Conservation (phyloP, 2,888 invertebrate genomes). For the Charanyca ferruginea region DNA sequence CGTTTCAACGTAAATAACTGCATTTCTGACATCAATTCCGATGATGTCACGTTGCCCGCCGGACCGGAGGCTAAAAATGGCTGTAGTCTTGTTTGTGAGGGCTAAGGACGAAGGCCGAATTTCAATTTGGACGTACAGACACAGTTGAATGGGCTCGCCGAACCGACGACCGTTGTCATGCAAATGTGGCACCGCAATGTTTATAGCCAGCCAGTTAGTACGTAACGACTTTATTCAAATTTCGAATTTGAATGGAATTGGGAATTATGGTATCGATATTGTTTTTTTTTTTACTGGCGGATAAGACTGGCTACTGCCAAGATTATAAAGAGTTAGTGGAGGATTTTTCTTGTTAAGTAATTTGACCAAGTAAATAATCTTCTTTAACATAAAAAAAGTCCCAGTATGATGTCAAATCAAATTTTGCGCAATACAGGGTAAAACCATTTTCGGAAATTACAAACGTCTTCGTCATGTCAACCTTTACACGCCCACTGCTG, state of each 20-base stretch:
- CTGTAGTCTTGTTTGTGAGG: slow-evolving; percentile 67
- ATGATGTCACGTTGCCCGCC: slow-evolving; percentile 68
- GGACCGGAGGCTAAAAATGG: slow-evolving; percentile 63
- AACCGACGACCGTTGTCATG: slow-evolving; percentile 75
- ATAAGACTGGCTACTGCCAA: not conserved
- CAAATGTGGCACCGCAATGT: slow-evolving; percentile 70
- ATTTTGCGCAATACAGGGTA: slow-evolving; percentile 1
- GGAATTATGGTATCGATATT: slow-evolving; percentile 29
- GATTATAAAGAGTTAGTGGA: not conserved
- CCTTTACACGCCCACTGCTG: no score
- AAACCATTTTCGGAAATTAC: not conserved
- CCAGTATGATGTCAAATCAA: not conserved
- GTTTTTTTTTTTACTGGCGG: slow-evolving; percentile 15
- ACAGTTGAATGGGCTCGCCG: slow-evolving; percentile 64
- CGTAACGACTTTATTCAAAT: slow-evolving; percentile 63
- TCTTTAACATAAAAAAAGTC: no score
- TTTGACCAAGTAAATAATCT: no score
- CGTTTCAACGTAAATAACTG: slow-evolving; percentile 64
- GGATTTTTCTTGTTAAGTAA: not conserved
- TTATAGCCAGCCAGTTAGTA: slow-evolving; percentile 61
- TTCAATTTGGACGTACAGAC: slow-evolving; percentile 73
- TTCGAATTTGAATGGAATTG: slow-evolving; percentile 55
- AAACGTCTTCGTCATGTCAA: no score
- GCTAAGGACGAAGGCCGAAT: slow-evolving; percentile 78
- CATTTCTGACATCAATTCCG: slow-evolving; percentile 66